Evolutionary conservation across 1,140 invertebrate species (phyloP).

Genomic region (Trinorchestia longiramus): DNA sequence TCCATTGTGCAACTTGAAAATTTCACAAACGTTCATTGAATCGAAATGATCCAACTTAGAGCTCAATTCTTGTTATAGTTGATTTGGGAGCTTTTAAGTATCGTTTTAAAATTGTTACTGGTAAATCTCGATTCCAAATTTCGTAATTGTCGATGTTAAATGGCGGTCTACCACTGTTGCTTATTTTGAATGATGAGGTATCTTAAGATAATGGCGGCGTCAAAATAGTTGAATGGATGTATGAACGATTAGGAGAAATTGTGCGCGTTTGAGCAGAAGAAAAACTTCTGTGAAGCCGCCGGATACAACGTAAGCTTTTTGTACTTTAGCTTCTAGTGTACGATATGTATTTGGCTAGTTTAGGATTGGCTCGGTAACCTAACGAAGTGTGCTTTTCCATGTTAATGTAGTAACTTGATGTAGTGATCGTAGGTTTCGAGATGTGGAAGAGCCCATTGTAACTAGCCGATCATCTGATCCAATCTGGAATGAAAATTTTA

Average conservation of each 20-base stretch:
- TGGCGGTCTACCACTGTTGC: not conserved
- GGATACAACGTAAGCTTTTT: conserved; percentile 44
- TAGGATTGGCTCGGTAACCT: conserved; percentile 41
- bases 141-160: not conserved
- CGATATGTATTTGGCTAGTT: conserved; percentile 36
- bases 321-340: conserved; percentile 8
- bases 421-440: conserved; percentile 14
- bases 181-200: conserved; percentile 10
- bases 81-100: conserved; percentile 13
- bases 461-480: conserved; percentile 23
- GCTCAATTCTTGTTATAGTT: conserved; percentile 37
- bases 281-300: not conserved
- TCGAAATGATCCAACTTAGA: conserved; percentile 2
- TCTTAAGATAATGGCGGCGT: not conserved
- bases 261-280: not conserved
- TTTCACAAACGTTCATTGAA: conserved; percentile 18
- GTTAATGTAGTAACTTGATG: conserved; percentile 44
- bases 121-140: conserved; percentile 1
- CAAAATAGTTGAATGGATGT: not conserved
- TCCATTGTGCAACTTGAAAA: conserved; percentile 4
- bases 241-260: not conserved
- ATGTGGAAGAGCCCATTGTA: conserved; percentile 44
- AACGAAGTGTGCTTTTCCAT: conserved; percentile 51
- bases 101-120: conserved; percentile 5
- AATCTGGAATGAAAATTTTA: not conserved